Percentiles rank a stretch among this genome's conserved stretches.
Conservation (phyloP, 2,888 invertebrate species). For the Emmelina monodactyla region DNA sequence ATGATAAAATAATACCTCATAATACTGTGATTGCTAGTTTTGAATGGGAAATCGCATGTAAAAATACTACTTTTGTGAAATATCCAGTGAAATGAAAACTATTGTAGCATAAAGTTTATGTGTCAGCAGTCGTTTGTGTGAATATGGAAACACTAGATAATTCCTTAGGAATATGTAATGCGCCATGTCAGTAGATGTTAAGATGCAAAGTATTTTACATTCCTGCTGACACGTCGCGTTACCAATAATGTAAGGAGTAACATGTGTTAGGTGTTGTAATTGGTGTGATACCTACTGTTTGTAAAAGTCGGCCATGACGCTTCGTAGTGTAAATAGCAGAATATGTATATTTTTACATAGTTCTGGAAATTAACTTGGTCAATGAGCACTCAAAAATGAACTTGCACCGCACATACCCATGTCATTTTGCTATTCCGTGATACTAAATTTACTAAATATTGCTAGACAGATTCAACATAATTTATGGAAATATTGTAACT, state of each 20-base stretch:
- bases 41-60: too few relatives aligned
- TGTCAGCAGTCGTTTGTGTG: too few relatives aligned
- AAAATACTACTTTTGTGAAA: too few relatives aligned
- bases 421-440: conserved; percentile 32
- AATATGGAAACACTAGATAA: too few relatives aligned
- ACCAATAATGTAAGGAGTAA: too few relatives aligned
- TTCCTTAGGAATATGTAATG: too few relatives aligned
- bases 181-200: too few relatives aligned
- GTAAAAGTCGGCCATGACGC: conserved; percentile 15
- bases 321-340: conserved; percentile 7
- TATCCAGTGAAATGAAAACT: too few relatives aligned
- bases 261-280: neutral
- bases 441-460: conserved; percentile 30
- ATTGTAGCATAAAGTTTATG: too few relatives aligned
- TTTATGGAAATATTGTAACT: conserved; percentile 22
- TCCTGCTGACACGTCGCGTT: too few relatives aligned
- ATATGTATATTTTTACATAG: conserved; percentile 6
- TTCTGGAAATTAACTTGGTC: neutral
- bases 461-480: conserved; percentile 33
- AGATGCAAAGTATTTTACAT: too few relatives aligned
- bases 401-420: conserved; percentile 13
- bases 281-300: neutral
- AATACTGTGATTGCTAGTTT: neutral
- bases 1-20: too few relatives aligned
- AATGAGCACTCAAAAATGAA: neutral